Evolutionary conservation across 2,113 vertebrate genomes (phyloP), one percentile per base, ranked within the genome.

Genomic region (Caranx ignobilis): DNA sequence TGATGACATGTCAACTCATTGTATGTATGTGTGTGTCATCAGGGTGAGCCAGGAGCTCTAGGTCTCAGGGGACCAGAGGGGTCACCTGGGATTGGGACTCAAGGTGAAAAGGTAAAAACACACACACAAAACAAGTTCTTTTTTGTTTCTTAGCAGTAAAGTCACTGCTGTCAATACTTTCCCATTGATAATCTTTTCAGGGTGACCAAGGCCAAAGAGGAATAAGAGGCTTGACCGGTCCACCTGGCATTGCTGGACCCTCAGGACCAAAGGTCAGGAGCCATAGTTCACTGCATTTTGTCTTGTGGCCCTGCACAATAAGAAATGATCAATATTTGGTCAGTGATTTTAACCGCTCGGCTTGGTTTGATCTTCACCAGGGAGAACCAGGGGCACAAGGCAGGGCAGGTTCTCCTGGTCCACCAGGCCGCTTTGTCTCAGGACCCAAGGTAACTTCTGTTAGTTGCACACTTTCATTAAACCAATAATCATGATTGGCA

Each of bases 181-280:
- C 3, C 15, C 11, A 19, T 60, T 41, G 26, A n/a, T 79, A 32
- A 47, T 50, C 11, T 26, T 54, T 71, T 35, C 31, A 97, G 96
- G 97, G 96, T 41, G 96, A 97, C 88, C 96, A 97, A 92, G 96
- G 96, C 71, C 96, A 96, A 75, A 95, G 96, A 89, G 97, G 97
- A 82, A 93, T 96, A 65, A 91, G 96, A 87, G 97, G 97, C 50
- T 90, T 98, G 89, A 77, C 92, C 41, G 97, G 96, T 76, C 95
- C 95, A 54, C 79, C 94, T 54, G 97, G 96, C 69, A 82, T 94
- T 19, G 76, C 96, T 77, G 96, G 97, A 81, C 95, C 96, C 56
- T 93, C 93, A 9, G 97, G 96, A 83, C 87, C 96, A 87, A 97
- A 97, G 93, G 97, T 96, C 77, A 86, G 79, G 62, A 19, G 8